These are phyloP conservation scores for Oopsacas minuta DNA, from an alignment of 37 sponge, comb jelly and placozoan species.

Conservation along the genomic window DNA sequence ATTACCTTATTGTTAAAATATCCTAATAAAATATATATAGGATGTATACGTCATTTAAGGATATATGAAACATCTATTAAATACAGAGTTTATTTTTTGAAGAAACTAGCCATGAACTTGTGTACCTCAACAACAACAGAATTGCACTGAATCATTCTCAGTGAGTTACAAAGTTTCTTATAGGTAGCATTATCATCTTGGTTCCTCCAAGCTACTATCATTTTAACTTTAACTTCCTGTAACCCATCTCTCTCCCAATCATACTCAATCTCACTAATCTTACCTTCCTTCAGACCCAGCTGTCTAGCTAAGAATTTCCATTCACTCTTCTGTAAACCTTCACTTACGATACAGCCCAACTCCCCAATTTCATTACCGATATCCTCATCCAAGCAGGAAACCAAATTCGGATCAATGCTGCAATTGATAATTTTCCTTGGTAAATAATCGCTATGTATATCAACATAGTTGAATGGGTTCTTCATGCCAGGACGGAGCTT, in stretches of 20 bases:
- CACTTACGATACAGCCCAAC: background rate
- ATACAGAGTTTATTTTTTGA: background rate
- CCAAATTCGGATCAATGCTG: background rate
- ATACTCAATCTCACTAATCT: conserved; percentile 6
- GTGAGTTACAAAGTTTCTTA: background rate
- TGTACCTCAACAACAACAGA: background rate
- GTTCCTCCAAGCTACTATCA: background rate
- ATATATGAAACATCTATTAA: no score
- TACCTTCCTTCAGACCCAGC: background rate
- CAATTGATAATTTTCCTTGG: conserved; percentile 5
- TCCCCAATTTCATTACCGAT: background rate
- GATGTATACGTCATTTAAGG: no score
- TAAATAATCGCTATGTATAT: background rate
- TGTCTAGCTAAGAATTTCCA: conserved; percentile 11
- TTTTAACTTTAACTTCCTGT: background rate
- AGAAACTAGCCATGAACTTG: background rate
- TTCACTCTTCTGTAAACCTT: background rate
- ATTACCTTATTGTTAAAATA: no score
- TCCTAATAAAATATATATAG: no score
- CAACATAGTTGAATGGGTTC: background rate
- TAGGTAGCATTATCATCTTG: conserved; percentile 4
- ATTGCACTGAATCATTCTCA: background rate
- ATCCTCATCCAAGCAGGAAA: background rate
- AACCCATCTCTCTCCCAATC: conserved; percentile 17
- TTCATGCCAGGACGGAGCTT: background rate